Base-by-base conservation (phyloP, 2,113 vertebrate species). In the Calypte anna region DNA sequence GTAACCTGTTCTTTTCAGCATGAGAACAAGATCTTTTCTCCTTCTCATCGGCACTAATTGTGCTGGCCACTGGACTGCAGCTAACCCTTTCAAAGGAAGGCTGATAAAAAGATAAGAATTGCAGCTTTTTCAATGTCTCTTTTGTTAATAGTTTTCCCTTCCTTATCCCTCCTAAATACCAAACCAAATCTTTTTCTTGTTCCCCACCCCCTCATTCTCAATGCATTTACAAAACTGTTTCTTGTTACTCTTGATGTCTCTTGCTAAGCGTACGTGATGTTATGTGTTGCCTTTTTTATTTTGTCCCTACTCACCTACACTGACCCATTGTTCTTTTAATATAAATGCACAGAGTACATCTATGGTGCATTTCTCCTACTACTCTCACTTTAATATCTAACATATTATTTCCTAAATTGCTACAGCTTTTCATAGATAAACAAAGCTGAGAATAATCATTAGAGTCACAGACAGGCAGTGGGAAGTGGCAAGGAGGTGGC, bases 401-500 rank as follows among this genome's bases (percentile, higher is more conserved):
- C 30, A 64, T 57, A 83, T 40, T 74, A 74, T 44, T 83, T 91
- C 69, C 58, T 86, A 78, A 83, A 88, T 84, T 2, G 0, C 53
- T 91, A 67, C 72, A 88, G 72, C 38, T 88, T 83, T 86, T 75
- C 73, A 88, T 80, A 90, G 57, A 90, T 78, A 93, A 95, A 95
- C 76, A 94, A 94, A 57, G 31, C 57, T 86, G 7, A 78, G 64
- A 78, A 86, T 92, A 94, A 90, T 80, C 91, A 95, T 86, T 90
- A 95, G 82, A 95, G 38, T 50, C 88, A 95, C 75, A 95, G 93
- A 95, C 72, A 94, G 64, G 90, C 79, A 86, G 88, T 90, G 73
- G 91, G 91, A 96, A 88, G 88, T 69, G 88, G 85, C 78, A 96
- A 96, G 57, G 79, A 95, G 90, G 82, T 90, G 93, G 90, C 76